Evolutionary conservation across 2,797 vertebrate species (phyloP).

Genomic region (Channa striata): DNA sequence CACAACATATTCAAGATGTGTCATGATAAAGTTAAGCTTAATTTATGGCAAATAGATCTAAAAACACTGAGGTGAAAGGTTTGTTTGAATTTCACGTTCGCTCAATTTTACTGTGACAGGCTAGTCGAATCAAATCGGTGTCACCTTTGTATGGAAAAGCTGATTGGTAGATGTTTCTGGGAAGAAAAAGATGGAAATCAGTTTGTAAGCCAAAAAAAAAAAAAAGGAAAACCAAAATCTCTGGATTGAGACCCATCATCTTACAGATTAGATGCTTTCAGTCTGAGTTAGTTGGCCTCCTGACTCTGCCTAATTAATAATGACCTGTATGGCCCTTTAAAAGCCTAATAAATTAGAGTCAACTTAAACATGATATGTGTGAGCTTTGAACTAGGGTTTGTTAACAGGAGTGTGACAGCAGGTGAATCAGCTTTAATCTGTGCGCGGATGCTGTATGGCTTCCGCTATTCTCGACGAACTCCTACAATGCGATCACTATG

Average conservation of each 20-base stretch:
- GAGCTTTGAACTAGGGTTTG: background rate
- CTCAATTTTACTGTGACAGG: conserved; percentile 9
- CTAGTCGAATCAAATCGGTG: conserved; percentile 10
- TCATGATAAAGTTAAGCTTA: conserved; percentile 14
- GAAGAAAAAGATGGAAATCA: conserved; percentile 25
- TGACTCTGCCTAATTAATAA: conserved; percentile 43
- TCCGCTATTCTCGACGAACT: conserved; percentile 15
- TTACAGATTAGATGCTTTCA: conserved; percentile 30
- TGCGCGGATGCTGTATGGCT: conserved; percentile 1
- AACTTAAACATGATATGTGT: conserved; percentile 16
- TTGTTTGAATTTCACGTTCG: conserved; percentile 19
- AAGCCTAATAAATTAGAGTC: conserved; percentile 20
- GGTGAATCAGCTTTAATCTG: conserved; percentile 21
- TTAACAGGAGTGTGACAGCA: background rate
- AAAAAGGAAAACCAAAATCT: background rate
- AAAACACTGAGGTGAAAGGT: conserved; percentile 14
- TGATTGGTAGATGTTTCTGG: conserved; percentile 14
- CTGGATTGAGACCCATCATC: background rate
- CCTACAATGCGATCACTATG: conserved; percentile 31
- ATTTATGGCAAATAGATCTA: conserved; percentile 2
- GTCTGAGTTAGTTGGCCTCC: conserved; percentile 22
- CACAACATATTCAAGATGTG: conserved; percentile 46
- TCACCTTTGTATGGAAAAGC: conserved; percentile 22
- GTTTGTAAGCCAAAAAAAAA: background rate
- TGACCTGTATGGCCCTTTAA: conserved; percentile 18